These are phyloP conservation scores for Nothoprocta perdicaria DNA, from an alignment of 2,113 vertebrate species.

Conservation along the genomic window DNA sequence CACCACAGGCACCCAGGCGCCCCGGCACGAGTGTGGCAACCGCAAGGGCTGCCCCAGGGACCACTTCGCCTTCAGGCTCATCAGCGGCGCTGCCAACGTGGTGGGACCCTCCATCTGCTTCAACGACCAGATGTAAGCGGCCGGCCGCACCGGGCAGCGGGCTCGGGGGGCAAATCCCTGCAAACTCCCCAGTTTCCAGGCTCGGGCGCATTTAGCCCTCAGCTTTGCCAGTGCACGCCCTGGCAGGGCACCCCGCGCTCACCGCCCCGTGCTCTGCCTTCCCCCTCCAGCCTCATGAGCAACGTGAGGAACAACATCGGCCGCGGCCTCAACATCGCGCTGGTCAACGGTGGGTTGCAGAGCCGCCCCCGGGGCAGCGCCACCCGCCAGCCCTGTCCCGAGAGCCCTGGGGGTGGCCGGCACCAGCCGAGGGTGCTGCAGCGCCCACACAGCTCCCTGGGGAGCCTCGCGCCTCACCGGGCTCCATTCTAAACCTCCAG, in stretches of 20 bases:
- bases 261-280: not conserved
- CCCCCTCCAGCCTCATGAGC: constrained; percentile 85
- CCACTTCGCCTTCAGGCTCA: constrained; percentile 81
- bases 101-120: constrained; percentile 91
- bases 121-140: constrained; percentile 79
- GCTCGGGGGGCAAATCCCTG: not conserved
- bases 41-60: constrained; percentile 70
- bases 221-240: no score
- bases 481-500: constrained; percentile 65
- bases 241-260: not conserved
- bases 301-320: constrained; percentile 82
- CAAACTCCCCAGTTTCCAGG: not conserved
- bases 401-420: no score
- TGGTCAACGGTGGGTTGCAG: constrained; percentile 84
- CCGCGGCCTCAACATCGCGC: constrained; percentile 85
- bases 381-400: no score
- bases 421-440: not conserved
- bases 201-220: not conserved
- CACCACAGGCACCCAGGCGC: not conserved
- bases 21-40: constrained; percentile 75
- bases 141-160: no score
- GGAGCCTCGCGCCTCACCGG: not conserved
- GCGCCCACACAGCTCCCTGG: not conserved
- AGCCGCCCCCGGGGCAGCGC: not conserved
- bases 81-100: constrained; percentile 83